Conservation (phyloP, 2,888 invertebrate genomes). For the Dexiosoma caninum region DNA sequence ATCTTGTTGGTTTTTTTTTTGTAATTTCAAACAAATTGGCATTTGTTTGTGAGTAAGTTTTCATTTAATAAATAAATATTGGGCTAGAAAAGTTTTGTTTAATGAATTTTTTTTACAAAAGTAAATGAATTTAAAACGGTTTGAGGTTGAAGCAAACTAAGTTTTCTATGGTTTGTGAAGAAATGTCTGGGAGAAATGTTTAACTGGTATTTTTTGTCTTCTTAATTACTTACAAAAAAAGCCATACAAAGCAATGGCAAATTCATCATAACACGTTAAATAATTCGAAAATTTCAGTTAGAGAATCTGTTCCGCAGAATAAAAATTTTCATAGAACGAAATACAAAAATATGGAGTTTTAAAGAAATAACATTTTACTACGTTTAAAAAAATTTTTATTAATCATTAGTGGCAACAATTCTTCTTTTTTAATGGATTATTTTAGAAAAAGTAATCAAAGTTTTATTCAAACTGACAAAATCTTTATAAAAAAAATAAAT, state of each 20-base stretch:
- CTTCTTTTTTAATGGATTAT: too few relatives aligned
- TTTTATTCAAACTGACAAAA: too few relatives aligned
- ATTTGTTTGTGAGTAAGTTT: slow-evolving; percentile 30
- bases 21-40: slow-evolving; percentile 52
- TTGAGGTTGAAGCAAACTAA: neutral
- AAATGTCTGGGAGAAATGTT: slow-evolving; percentile 8
- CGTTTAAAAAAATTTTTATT: too few relatives aligned
- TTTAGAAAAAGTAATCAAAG: too few relatives aligned
- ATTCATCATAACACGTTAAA: slow-evolving; percentile 26
- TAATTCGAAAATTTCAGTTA: slow-evolving; percentile 34
- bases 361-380: too few relatives aligned
- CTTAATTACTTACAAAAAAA: slow-evolving; percentile 40
- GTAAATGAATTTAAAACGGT: slow-evolving; percentile 11
- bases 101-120: slow-evolving; percentile 41
- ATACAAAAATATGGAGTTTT: too few relatives aligned
- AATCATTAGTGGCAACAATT: too few relatives aligned
- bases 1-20: neutral
- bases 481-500: too few relatives aligned
- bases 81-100: slow-evolving; percentile 40
- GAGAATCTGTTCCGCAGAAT: too few relatives aligned
- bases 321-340: too few relatives aligned
- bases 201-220: slow-evolving; percentile 29
- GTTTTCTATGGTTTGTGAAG: neutral
- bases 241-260: slow-evolving; percentile 16
- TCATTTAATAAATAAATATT: slow-evolving; percentile 47